Conservation (phyloP, 2,888 invertebrate genomes). For the Bruchidius siliquastri region DNA sequence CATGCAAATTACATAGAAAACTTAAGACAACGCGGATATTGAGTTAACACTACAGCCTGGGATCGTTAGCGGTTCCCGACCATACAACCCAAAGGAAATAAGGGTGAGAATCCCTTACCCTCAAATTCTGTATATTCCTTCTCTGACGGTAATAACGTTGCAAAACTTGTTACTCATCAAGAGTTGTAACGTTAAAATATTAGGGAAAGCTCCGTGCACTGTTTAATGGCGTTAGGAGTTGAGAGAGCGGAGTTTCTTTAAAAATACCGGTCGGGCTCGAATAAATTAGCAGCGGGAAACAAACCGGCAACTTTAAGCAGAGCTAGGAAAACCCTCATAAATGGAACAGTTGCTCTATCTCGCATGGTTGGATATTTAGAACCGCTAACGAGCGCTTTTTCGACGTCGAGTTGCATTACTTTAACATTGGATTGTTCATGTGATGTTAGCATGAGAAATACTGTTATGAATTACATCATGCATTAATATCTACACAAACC, state of each 20-base stretch:
- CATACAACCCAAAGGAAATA: slow-evolving; percentile 18
- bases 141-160: slow-evolving; percentile 24
- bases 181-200: slow-evolving; percentile 20
- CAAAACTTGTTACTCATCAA: slow-evolving; percentile 24
- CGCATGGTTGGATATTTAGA: neutral
- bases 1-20: slow-evolving; percentile 49
- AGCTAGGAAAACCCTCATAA: neutral
- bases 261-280: neutral
- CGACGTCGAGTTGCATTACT: neutral
- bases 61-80: slow-evolving; percentile 18
- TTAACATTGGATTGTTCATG: too few species aligned
- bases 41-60: slow-evolving; percentile 41
- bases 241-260: neutral
- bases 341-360: neutral
- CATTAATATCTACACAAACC: too few species aligned
- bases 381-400: neutral
- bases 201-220: slow-evolving; percentile 1
- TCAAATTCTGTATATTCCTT: slow-evolving; percentile 31
- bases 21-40: slow-evolving; percentile 49
- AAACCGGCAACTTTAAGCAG: neutral
- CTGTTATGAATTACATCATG: too few species aligned
- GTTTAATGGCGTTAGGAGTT: slow-evolving; percentile 1
- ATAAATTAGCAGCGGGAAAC: neutral
- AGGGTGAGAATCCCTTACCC: slow-evolving; percentile 20
- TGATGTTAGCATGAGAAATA: too few species aligned